Evolutionary conservation across 2,113 vertebrate species (phyloP).

Genomic region (Corvus cornix): DNA sequence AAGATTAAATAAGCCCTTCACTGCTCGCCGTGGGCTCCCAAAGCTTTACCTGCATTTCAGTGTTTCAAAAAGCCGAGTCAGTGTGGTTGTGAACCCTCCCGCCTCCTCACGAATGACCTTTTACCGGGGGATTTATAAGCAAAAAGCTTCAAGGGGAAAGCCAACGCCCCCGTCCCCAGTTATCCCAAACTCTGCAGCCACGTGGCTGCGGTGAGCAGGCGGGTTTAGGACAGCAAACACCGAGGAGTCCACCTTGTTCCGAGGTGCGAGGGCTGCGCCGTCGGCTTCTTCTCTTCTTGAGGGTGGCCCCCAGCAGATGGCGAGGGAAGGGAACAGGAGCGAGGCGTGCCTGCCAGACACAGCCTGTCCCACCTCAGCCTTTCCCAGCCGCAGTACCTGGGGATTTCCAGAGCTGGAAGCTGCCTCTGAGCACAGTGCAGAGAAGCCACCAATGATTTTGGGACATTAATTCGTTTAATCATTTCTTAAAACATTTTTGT

Average conservation of each 20-base stretch:
- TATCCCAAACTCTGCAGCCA: not conserved
- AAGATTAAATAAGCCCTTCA: not conserved
- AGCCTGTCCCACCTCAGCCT: not conserved
- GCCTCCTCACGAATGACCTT: not conserved
- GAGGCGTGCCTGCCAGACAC: accelerated
- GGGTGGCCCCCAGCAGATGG: not conserved
- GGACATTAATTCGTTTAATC: not conserved
- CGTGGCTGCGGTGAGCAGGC: not conserved
- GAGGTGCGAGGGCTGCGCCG: not conserved
- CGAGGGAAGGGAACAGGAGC: not conserved
- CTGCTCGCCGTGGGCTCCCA: not conserved
- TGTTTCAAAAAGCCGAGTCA: not conserved
- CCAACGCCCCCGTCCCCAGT: no score
- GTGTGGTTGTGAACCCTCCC: not conserved
- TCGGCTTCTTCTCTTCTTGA: not conserved
- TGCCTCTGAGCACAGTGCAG: not conserved
- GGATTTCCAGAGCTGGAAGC: not conserved
- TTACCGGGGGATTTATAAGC: not conserved
- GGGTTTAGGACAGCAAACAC: not conserved
- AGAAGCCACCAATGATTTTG: not conserved
- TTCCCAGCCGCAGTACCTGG: accelerated
- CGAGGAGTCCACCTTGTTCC: not conserved
- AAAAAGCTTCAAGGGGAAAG: not conserved
- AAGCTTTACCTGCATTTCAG: not conserved
- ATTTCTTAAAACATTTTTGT: not conserved